phyloP scores from a whole-genome alignment of 2,888 invertebrate genomes.

The Cryptocephalus moraei region DNA sequence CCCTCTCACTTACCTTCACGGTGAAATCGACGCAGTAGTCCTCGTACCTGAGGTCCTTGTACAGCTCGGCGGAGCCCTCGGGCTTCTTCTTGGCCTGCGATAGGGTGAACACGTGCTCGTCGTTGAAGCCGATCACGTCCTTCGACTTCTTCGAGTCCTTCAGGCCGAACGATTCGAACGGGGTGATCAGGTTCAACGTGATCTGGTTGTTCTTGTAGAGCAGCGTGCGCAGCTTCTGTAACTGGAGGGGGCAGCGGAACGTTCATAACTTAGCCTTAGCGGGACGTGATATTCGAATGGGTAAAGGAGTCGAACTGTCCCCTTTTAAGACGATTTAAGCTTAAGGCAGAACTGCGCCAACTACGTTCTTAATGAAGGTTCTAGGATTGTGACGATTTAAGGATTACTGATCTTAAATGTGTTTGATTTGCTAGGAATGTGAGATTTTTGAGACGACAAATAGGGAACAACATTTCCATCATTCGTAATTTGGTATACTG shows the following conservation, averaged over 20 bases:
- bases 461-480: too few relatives aligned
- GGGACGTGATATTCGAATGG: too few relatives aligned
- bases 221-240: constrained; percentile 25
- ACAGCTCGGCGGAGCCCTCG: constrained; percentile 45
- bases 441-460: too few relatives aligned
- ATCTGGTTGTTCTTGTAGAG: constrained; percentile 48
- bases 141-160: constrained; percentile 46
- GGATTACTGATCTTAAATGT: too few relatives aligned
- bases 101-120: constrained; percentile 50
- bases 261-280: too few relatives aligned
- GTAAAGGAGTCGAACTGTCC: too few relatives aligned
- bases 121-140: constrained; percentile 52
- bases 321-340: too few relatives aligned
- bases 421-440: too few relatives aligned
- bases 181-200: constrained; percentile 50
- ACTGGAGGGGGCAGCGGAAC: constrained; percentile 16
- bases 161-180: constrained; percentile 44
- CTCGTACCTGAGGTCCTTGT: constrained; percentile 44
- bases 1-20: constrained; percentile 43
- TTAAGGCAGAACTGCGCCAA: too few relatives aligned
- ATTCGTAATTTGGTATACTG: too few relatives aligned
- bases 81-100: constrained; percentile 53
- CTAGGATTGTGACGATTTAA: too few relatives aligned
- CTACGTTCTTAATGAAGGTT: too few relatives aligned
- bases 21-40: constrained; percentile 62